Evolutionary conservation across 1,140 invertebrate genomes (phyloP), one percentile per base, ranked within the genome.

Genomic region (Proales similis): DNA sequence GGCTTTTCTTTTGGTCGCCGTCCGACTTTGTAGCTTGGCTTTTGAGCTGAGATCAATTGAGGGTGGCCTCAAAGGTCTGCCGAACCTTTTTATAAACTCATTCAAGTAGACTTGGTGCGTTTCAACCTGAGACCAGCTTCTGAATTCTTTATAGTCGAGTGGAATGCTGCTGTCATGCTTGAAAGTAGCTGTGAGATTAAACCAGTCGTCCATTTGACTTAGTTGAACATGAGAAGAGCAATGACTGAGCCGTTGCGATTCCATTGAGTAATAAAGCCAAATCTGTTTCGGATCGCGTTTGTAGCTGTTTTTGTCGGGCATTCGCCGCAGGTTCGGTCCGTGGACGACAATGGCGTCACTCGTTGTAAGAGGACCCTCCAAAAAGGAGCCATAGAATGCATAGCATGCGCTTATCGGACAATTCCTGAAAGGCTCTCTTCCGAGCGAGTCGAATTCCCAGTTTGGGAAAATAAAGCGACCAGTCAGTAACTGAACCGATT

Each of bases 181-280:
- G 11, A 60, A 60, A 11, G 38, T 60, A 9, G 53, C 38, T 29
- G 53, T 60, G 17, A 60, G 46, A 60, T 60, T 60, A 42, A 60
- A 60, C 53, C 53, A 60, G 22, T 60, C 42, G 24, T 60, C 53
- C 19, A 60, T 20, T 12, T 60, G 39, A 30, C 4, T 29, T 7
- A 60, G 17, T 17, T 53, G 9, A 33, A 27, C 38, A 20, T 53
- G 32, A 32, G 33, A 39, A 5, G 49, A 53, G 42, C 49, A 53
- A 20, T 36, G 19, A 9, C 19, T 36, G 1, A 53, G 32, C 14
- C 49, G 7, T 33, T 53, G 49, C 3, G 49, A 38, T 20, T 53
- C 49, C 49, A 53, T 53, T 3, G 49, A 39, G 32, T 53, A 53
- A 12, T 24, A 53, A 33, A 53, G 24, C 49, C 49, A 53, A 3